Percentiles rank a stretch among this genome's conserved stretches.
Conservation (phyloP, 1,140 invertebrate species). For the Pseudomyrmex sp. region DNA sequence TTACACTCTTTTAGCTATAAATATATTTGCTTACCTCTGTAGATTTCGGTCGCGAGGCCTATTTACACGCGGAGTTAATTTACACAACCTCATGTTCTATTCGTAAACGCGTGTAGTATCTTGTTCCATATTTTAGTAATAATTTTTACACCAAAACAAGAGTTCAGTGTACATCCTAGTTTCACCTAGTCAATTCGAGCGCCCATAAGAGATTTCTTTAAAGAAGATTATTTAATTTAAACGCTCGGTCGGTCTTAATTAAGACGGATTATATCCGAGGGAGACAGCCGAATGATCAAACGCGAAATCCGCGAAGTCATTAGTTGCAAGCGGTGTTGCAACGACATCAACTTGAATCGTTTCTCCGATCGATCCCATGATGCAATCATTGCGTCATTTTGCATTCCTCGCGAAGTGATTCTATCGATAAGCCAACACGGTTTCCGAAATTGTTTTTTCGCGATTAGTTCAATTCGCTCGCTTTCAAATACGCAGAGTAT, state of each 20-base stretch:
- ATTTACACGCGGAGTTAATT: neutral
- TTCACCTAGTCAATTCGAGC: no score
- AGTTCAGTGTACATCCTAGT: no score
- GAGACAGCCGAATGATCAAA: slow-evolving; percentile 37
- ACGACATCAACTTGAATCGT: slow-evolving; percentile 45
- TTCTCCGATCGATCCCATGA: slow-evolving; percentile 20
- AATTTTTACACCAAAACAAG: no score
- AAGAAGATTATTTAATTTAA: slow-evolving; percentile 9
- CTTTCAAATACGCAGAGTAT: no score
- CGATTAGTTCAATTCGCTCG: neutral
- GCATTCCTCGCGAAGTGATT: slow-evolving; percentile 11
- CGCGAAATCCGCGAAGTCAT: slow-evolving; percentile 47
- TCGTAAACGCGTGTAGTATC: no score
- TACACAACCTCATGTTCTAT: no score
- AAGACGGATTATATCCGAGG: slow-evolving; percentile 43
- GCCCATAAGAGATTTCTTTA: no score
- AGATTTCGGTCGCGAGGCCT: neutral
- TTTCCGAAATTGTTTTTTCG: slow-evolving; percentile 4
- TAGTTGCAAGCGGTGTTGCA: slow-evolving; percentile 32
- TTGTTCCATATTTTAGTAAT: neutral
- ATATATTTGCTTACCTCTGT: neutral
- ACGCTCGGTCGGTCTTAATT: slow-evolving; percentile 20
- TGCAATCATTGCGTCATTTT: slow-evolving; percentile 35
- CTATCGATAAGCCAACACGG: neutral
- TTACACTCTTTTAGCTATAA: neutral